Percentiles rank a stretch among this genome's conserved stretches.
phyloP scores from a whole-genome alignment of 92 coral and sea anemone species.

The Ricordea florida region DNA sequence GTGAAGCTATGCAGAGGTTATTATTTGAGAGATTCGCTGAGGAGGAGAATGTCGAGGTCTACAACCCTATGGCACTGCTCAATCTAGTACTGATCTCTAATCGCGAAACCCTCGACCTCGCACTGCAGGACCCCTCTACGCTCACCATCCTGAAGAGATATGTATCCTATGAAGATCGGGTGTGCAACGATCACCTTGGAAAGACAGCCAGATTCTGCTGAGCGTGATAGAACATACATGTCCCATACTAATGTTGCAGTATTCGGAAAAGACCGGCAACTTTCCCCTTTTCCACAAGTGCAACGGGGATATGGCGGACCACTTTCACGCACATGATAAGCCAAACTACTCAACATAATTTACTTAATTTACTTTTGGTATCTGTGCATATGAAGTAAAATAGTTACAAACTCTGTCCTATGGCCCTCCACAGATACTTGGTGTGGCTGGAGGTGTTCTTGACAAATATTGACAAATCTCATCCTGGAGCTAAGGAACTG shows the following conservation, averaged over 20 bases:
- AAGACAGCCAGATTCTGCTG: constrained; percentile 55
- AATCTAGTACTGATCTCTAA: constrained; percentile 12
- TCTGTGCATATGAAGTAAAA: background rate
- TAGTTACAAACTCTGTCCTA: background rate
- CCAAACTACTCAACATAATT: constrained; percentile 61
- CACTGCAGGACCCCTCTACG: constrained; percentile 9
- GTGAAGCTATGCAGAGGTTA: constrained; percentile 51
- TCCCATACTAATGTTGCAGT: constrained; percentile 34
- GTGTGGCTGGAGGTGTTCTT: constrained; percentile 42
- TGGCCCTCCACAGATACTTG: constrained; percentile 25
- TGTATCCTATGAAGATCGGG: background rate
- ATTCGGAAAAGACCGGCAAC: constrained; percentile 60
- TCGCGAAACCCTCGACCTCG: constrained; percentile 21
- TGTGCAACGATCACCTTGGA: constrained; percentile 51
- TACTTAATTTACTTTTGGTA: background rate
- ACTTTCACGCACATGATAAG: constrained; percentile 43
- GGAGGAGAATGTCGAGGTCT: constrained; percentile 3
- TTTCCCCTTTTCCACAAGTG: constrained; percentile 49
- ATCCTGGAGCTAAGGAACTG: constrained; percentile 48
- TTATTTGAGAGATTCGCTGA: constrained; percentile 41
- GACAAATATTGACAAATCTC: constrained; percentile 52
- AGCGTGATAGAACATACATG: constrained; percentile 48
- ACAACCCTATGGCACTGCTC: constrained; percentile 17
- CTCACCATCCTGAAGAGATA: constrained; percentile 14
- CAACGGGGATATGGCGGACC: constrained; percentile 53